phyloP scores from a whole-genome alignment of 2,797 vertebrate species.

The Brachyalestes nurse region DNA sequence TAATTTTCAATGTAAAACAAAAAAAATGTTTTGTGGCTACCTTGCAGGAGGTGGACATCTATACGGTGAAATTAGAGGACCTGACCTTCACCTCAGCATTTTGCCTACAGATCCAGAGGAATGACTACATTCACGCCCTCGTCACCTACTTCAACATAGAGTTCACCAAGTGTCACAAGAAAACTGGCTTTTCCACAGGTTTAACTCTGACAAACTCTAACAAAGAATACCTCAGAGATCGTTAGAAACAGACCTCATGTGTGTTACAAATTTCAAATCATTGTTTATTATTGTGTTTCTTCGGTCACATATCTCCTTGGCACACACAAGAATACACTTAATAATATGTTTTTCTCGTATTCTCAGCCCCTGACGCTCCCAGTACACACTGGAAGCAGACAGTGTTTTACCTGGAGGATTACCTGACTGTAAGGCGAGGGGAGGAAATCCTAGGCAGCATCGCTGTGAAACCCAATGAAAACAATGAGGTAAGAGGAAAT shows the following conservation, averaged over 20 bases:
- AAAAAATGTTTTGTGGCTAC: neutral
- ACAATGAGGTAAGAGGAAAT: conserved; percentile 88
- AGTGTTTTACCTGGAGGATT: conserved; percentile 97
- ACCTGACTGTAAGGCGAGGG: conserved; percentile 93
- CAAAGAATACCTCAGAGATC: neutral
- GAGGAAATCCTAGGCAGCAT: conserved; percentile 95
- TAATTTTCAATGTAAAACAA: neutral
- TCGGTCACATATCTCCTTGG: neutral
- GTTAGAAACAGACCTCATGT: neutral
- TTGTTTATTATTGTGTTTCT: neutral
- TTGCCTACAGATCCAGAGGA: conserved; percentile 96
- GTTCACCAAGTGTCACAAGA: conserved; percentile 99
- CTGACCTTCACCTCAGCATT: conserved; percentile 93
- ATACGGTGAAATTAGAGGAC: conserved; percentile 95
- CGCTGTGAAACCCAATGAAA: conserved; percentile 93
- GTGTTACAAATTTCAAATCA: neutral
- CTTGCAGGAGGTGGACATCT: conserved; percentile 93
- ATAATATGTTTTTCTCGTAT: neutral
- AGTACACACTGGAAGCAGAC: conserved; percentile 99
- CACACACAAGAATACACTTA: neutral
- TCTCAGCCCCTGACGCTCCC: conserved; percentile 89
- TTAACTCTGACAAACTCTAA: conserved; percentile 44
- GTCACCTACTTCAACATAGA: conserved; percentile 99
- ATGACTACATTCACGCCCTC: conserved; percentile 95
- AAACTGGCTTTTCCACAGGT: conserved; percentile 98